Evolutionary conservation across 1,140 invertebrate genomes (phyloP).

Genomic region (Leptinotarsa texana): DNA sequence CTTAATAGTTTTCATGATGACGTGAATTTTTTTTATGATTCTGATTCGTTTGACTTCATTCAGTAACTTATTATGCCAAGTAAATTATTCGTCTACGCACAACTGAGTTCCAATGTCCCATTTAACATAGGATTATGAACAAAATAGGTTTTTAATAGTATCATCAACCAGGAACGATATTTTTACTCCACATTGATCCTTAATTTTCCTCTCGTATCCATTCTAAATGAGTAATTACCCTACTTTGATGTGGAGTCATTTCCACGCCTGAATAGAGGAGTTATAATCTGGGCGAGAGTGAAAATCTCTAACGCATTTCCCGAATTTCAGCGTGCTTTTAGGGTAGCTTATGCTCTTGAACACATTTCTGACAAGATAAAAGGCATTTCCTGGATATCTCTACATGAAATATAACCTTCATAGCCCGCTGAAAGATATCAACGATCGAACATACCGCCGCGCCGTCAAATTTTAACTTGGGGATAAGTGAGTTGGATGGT

Average conservation of each 20-base stretch:
- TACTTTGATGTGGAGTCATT: background rate
- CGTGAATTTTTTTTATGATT: no score
- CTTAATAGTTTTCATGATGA: no score
- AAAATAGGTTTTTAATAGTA: no score
- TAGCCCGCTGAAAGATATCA: background rate
- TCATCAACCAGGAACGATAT: no score
- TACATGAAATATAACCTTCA: slow-evolving; percentile 15
- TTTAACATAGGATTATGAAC: no score
- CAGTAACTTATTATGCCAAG: no score
- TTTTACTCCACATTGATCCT: background rate
- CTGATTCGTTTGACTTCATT: no score
- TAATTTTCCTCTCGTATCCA: background rate
- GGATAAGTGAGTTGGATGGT: background rate
- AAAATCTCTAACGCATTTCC: slow-evolving; percentile 7
- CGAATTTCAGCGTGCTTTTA: background rate
- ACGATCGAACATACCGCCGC: background rate
- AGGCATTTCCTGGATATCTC: slow-evolving; percentile 12
- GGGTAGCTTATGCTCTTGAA: slow-evolving; percentile 5
- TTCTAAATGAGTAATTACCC: background rate
- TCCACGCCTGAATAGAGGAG: background rate
- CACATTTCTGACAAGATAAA: slow-evolving; percentile 16
- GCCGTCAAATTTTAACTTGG: background rate
- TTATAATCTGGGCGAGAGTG: slow-evolving; percentile 7
- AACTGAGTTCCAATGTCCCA: no score
- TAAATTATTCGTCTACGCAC: no score